Conservation (phyloP, 2,888 invertebrate genomes). For the Tolmerus cingulatus region DNA sequence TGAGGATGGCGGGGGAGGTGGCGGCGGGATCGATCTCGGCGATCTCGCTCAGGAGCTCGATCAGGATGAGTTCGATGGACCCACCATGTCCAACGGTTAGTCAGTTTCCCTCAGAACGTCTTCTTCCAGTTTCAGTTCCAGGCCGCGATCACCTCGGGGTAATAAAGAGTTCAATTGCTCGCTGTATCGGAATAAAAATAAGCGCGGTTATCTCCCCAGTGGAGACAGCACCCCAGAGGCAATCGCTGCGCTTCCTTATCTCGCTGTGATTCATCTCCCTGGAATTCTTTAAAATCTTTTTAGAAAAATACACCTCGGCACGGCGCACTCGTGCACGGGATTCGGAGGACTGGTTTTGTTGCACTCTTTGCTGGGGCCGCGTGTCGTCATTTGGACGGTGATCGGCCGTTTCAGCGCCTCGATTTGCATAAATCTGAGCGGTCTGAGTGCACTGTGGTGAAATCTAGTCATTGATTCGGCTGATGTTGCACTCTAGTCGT, state of each 20-base stretch:
- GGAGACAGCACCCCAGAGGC: not conserved
- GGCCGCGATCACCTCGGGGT: not conserved
- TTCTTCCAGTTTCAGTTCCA: not conserved
- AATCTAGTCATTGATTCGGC: not conserved
- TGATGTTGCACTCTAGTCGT: not conserved
- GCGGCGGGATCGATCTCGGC: constrained; percentile 66
- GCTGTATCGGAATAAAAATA: not conserved
- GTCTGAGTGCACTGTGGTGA: not conserved
- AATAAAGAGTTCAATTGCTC: not conserved
- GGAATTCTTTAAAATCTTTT: not conserved
- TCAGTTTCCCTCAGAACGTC: not conserved
- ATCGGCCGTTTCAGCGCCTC: not conserved
- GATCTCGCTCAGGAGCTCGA: constrained; percentile 73
- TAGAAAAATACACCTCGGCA: not conserved
- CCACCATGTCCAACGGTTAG: constrained; percentile 69
- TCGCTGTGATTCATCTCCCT: not conserved
- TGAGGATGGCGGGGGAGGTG: constrained; percentile 77
- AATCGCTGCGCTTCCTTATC: not conserved
- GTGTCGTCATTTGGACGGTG: not conserved
- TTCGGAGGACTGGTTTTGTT: not conserved
- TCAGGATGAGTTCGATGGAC: constrained; percentile 75
- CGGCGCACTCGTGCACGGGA: not conserved
- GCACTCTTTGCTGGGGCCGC: not conserved
- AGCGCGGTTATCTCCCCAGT: not conserved
- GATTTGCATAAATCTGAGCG: not conserved